A percentile compares a stretch with the other conserved stretches of the same genome.
phyloP scores from a whole-genome alignment of 2,888 invertebrate genomes.

The Spisula subtruncata region DNA sequence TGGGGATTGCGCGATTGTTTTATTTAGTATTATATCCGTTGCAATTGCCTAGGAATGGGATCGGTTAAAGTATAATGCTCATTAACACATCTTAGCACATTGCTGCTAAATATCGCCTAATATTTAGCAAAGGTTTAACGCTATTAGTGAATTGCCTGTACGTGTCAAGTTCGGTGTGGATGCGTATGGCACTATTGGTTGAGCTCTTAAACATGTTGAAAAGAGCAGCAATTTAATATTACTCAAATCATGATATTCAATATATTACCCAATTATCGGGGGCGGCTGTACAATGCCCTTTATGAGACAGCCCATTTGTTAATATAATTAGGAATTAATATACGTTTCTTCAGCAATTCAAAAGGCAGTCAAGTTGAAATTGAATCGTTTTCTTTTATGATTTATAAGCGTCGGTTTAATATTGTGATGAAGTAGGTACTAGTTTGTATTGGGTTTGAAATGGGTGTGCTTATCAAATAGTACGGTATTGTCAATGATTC shows the following conservation, averaged over 20 bases:
- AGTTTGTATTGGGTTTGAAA: not conserved
- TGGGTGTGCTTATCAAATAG: not conserved
- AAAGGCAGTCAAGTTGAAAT: not conserved
- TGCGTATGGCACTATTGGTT: not conserved
- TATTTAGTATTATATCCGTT: too few species aligned
- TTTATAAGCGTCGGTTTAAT: not conserved
- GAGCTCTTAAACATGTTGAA: conserved; percentile 12
- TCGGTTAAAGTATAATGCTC: too few species aligned
- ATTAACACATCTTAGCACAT: too few species aligned
- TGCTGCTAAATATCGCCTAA: not conserved
- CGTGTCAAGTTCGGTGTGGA: not conserved
- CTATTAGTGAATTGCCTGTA: not conserved
- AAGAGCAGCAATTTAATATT: not conserved
- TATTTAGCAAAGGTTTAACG: not conserved
- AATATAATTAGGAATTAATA: not conserved
- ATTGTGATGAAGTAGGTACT: not conserved
- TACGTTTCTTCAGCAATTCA: not conserved
- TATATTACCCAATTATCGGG: not conserved
- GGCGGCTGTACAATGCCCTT: not conserved
- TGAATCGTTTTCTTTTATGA: not conserved
- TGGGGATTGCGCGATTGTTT: too few species aligned
- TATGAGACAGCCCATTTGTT: not conserved
- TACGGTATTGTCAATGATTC: not conserved
- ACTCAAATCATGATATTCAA: not conserved
- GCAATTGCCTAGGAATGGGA: too few species aligned